Base-by-base conservation (phyloP, 2,113 vertebrate genomes). In the Platysternon megacephalum region DNA sequence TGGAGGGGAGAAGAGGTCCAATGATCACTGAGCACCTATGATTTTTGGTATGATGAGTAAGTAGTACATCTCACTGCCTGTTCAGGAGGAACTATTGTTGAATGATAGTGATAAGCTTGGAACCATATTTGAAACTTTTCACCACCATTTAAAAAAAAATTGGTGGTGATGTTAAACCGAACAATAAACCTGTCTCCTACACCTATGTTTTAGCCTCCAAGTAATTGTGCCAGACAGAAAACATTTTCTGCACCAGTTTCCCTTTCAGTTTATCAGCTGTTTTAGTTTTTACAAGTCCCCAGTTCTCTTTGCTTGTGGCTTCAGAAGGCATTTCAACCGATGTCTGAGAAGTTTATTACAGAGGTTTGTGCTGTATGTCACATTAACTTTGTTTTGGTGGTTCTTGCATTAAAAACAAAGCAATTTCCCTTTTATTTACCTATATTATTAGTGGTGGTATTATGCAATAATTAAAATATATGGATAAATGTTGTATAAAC, bases 181-280 rank as follows among this genome's bases (percentile, higher is more conserved):
- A 72, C 68, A n/a, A 82, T 82, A 51, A 89, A 81, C 85, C 81
- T 39, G 8, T 94, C 52, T 92, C 87, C 78, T 93, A 68, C 68
- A 96, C 39, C 39, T 39, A 35, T 96, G 93, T 89, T 82, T 81
- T 91, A 92, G 84, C 51, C 74, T 13, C n/a, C 72, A 44, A 88
- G 48, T 96, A 91, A 96, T 58, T 11, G 26, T 96, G 61, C 68
- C 86, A 84, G 1, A 55, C 84, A 82, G 82, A 94, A 95, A 96
- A 93, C 16, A 6, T 79, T 93, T 87, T 72, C 84, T 55, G 81
- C 58, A 12, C 86, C 86, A 74, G 88, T 82, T 97, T 97, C 56
- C 28, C 53, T 92, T 96, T 94, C 17, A 44, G 3, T 93, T 78
- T 86, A 61, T 95, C 87, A 95, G 16, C 79, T 87, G 14, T 91